Percentiles rank a stretch among this genome's conserved stretches.
phyloP scores from a whole-genome alignment of 2,797 vertebrate species.

The Crypturellus tataupa region DNA sequence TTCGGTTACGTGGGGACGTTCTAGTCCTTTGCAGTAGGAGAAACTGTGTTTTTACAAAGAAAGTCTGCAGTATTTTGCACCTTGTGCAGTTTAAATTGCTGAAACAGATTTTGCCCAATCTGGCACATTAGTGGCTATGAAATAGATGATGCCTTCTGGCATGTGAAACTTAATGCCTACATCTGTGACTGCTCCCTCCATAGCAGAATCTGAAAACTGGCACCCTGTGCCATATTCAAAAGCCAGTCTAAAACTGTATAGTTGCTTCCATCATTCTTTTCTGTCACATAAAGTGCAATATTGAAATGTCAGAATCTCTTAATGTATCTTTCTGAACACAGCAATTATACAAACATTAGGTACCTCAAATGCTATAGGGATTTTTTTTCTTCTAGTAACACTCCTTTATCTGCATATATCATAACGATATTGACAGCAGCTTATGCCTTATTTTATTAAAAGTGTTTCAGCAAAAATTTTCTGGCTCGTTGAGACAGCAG shows the following conservation, averaged over 20 bases:
- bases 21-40: not conserved
- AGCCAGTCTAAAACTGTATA: not conserved
- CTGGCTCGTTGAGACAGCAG: not conserved
- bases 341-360: not conserved
- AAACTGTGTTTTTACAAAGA: not conserved
- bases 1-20: constrained; percentile 39
- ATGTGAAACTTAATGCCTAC: constrained; percentile 13
- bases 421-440: not conserved
- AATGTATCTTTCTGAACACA: not conserved
- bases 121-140: not conserved
- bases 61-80: constrained; percentile 18
- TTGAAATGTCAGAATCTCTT: not conserved
- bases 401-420: not conserved
- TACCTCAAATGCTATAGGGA: not conserved
- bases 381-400: not conserved
- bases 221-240: constrained; percentile 1
- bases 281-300: not conserved
- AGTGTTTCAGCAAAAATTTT: not conserved
- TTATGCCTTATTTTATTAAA: not conserved
- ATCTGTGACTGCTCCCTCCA: not conserved
- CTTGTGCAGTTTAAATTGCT: not conserved
- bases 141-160: constrained; percentile 42
- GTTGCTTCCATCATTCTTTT: not conserved
- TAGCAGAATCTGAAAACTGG: constrained; percentile 29
- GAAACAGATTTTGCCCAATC: constrained; percentile 31